A percentile compares a stretch with the other conserved stretches of the same genome.
phyloP scores from a whole-genome alignment of 2,113 vertebrate species.

The Pluvialis apricaria region DNA sequence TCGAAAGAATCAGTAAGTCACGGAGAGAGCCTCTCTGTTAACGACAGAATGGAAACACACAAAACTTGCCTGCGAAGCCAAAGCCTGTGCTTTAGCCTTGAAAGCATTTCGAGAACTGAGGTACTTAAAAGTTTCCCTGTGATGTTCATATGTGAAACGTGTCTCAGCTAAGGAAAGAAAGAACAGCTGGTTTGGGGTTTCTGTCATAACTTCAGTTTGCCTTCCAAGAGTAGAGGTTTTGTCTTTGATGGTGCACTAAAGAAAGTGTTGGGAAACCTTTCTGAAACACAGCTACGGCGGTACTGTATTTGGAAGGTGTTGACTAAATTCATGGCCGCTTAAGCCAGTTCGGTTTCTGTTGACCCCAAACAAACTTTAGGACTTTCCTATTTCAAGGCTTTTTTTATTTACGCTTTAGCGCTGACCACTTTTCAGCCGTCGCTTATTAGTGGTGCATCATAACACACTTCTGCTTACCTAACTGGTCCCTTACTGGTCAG shows the following conservation, averaged over 20 bases:
- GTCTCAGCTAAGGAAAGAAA: neutral
- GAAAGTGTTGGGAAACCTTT: neutral
- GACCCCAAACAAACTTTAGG: neutral
- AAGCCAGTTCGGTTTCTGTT: neutral
- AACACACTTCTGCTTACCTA: neutral
- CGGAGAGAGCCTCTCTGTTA: neutral
- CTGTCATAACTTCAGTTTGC: neutral
- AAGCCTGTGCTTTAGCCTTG: neutral
- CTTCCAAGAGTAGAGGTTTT: neutral
- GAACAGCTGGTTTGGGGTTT: neutral
- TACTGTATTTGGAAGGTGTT: neutral
- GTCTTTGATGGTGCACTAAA: neutral
- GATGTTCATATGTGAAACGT: fast-evolving
- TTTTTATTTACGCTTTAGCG: neutral
- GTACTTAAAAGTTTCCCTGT: neutral
- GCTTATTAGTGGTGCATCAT: neutral
- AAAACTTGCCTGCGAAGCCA: neutral
- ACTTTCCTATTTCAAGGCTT: neutral
- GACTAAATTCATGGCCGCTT: neutral
- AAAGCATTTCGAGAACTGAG: neutral
- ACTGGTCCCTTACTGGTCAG: neutral
- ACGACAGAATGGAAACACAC: neutral
- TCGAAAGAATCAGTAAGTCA: neutral
- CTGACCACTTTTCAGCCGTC: neutral
- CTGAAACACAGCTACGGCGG: fast-evolving